These are phyloP conservation scores for Lymantria monacha DNA, from an alignment of 2,888 invertebrate genomes.

Conservation along the genomic window DNA sequence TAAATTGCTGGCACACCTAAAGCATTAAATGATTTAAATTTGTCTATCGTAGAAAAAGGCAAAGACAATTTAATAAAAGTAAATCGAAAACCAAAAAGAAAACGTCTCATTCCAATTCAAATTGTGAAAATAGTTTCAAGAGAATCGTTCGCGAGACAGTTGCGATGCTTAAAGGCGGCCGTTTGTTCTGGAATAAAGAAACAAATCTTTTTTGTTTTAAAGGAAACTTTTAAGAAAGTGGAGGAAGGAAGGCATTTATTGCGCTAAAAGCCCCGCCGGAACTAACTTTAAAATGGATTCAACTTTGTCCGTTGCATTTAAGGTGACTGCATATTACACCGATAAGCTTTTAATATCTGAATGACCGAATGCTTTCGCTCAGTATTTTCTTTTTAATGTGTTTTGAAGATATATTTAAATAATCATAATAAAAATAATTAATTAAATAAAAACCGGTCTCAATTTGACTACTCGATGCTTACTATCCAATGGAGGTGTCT, in stretches of 20 bases:
- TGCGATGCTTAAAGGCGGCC: slow-evolving; percentile 46
- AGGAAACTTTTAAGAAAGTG: slow-evolving; percentile 79
- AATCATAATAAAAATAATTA: not conserved
- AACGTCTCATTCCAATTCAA: slow-evolving; percentile 40
- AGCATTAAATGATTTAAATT: no score
- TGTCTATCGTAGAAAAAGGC: not conserved
- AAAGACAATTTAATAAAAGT: slow-evolving; percentile 22
- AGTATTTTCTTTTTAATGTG: no score
- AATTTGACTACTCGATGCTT: no score
- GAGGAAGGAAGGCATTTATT: slow-evolving; percentile 81
- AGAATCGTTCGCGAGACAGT: slow-evolving; percentile 34
- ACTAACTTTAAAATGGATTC: slow-evolving; percentile 81
- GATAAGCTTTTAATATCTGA: slow-evolving; percentile 33
- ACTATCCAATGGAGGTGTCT: no score
- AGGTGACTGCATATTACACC: slow-evolving; percentile 51
- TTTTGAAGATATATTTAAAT: no score
- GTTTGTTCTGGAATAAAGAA: slow-evolving; percentile 66
- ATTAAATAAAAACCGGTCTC: no score
- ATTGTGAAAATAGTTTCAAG: slow-evolving; percentile 40
- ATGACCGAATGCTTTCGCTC: not conserved
- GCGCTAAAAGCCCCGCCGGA: slow-evolving; percentile 77
- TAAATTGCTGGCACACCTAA: no score
- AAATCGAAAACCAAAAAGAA: slow-evolving; percentile 34
- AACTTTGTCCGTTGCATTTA: slow-evolving; percentile 79
- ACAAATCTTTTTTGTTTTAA: slow-evolving; percentile 78